Conservation (phyloP, 2,797 vertebrate genomes). For the Pteronotus mesoamericanus region DNA sequence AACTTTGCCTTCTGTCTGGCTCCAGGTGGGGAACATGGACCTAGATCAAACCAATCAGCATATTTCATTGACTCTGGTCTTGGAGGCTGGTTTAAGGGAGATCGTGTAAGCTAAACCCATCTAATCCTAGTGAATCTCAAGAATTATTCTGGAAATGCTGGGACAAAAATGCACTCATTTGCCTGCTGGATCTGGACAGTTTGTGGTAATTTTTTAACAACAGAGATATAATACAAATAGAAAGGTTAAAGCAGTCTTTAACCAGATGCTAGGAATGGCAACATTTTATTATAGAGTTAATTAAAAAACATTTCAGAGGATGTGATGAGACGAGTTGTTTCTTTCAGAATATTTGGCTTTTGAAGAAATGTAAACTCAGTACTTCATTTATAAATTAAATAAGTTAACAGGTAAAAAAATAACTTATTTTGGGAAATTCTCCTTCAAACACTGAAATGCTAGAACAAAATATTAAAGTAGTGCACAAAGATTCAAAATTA, state of each 20-base stretch:
- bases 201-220: background rate
- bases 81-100: background rate
- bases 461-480: constrained; percentile 5
- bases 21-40: background rate
- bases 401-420: background rate
- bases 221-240: background rate
- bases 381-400: constrained; percentile 6
- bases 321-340: background rate
- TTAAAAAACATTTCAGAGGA: background rate
- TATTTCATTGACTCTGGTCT: background rate
- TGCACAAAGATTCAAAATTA: background rate
- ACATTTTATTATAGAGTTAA: background rate
- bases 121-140: background rate
- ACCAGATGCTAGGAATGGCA: background rate
- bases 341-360: background rate
- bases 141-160: background rate
- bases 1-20: background rate
- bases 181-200: background rate
- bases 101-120: background rate
- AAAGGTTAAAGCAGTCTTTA: background rate
- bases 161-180: background rate
- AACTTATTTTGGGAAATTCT: background rate
- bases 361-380: background rate
- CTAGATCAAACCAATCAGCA: background rate
- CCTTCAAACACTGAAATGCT: background rate